These are phyloP conservation scores for Ypsolopha scabrella DNA, from an alignment of 2,888 invertebrate genomes.

Conservation along the genomic window DNA sequence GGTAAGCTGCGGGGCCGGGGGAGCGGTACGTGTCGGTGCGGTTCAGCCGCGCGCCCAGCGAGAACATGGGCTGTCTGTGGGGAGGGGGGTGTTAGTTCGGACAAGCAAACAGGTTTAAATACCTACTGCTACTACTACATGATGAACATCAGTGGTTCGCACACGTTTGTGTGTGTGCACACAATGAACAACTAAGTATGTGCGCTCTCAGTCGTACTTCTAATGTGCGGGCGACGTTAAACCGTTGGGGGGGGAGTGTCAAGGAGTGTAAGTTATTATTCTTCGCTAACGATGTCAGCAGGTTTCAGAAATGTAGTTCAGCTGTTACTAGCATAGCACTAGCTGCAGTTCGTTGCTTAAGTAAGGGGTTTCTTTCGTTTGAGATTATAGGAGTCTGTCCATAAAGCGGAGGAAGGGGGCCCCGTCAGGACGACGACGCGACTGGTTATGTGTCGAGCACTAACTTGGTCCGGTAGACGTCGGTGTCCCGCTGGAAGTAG, in stretches of 20 bases:
- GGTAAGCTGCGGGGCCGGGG: slow-evolving; percentile 58
- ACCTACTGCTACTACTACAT: no score
- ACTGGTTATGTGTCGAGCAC: slow-evolving; percentile 5
- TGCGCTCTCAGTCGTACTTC: no score
- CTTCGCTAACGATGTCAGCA: no score
- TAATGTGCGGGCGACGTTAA: no score
- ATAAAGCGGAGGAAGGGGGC: neutral
- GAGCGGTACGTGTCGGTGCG: slow-evolving; percentile 35
- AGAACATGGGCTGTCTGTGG: slow-evolving; percentile 43
- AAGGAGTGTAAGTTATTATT: no score
- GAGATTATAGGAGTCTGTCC: neutral
- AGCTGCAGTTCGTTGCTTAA: neutral
- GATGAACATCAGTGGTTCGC: no score
- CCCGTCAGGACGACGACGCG: neutral
- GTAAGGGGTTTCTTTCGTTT: neutral
- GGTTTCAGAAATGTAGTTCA: no score
- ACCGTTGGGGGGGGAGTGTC: no score
- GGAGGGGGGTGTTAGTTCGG: neutral
- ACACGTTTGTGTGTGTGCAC: no score
- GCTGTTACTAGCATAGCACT: no score
- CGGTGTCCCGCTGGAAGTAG: slow-evolving; percentile 53
- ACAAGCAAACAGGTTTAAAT: no score
- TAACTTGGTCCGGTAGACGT: slow-evolving; percentile 43
- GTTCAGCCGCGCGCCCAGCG: slow-evolving; percentile 39
- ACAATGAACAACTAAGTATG: no score